These are phyloP conservation scores for Pyrocephalus nanus DNA, from an alignment of 2,797 vertebrate species.

Conservation along the genomic window DNA sequence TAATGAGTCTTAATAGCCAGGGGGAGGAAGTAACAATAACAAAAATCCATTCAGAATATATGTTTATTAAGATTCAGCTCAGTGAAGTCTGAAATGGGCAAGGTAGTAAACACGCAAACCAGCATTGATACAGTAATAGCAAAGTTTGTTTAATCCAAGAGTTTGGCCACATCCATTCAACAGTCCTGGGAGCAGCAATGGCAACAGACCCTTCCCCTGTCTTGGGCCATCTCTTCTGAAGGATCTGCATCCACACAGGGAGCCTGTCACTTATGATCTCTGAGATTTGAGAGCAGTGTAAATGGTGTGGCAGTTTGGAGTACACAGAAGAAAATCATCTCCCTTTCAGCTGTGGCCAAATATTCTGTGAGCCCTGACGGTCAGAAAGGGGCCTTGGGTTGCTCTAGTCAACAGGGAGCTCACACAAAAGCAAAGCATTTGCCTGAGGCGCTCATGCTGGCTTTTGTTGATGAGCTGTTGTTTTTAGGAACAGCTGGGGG, in stretches of 20 bases:
- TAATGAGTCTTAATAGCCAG: slow-evolving; percentile 3
- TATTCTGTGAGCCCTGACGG: neutral
- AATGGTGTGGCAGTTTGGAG: neutral
- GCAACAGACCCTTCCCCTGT: neutral
- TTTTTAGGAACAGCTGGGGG: slow-evolving; percentile 24
- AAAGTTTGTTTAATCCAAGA: neutral
- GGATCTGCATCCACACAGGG: fast-evolving
- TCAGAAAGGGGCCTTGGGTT: neutral
- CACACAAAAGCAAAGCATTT: neutral
- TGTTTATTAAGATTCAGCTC: slow-evolving; percentile 25
- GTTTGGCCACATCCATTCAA: fast-evolving
- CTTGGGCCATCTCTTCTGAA: neutral
- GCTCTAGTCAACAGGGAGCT: neutral
- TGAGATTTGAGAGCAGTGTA: neutral
- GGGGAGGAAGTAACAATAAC: neutral
- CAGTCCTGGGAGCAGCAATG: neutral
- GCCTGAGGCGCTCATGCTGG: neutral
- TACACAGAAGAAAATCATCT: neutral
- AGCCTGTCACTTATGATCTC: neutral
- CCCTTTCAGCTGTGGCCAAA: neutral
- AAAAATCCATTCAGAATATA: slow-evolving; percentile 18
- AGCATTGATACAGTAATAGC: neutral
- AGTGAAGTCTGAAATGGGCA: neutral
- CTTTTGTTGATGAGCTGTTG: neutral
- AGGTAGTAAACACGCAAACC: neutral